Percentiles rank a stretch among this genome's conserved stretches.
Conservation (phyloP, 92 coral and sea anemone species). For the Diadumene lineata region DNA sequence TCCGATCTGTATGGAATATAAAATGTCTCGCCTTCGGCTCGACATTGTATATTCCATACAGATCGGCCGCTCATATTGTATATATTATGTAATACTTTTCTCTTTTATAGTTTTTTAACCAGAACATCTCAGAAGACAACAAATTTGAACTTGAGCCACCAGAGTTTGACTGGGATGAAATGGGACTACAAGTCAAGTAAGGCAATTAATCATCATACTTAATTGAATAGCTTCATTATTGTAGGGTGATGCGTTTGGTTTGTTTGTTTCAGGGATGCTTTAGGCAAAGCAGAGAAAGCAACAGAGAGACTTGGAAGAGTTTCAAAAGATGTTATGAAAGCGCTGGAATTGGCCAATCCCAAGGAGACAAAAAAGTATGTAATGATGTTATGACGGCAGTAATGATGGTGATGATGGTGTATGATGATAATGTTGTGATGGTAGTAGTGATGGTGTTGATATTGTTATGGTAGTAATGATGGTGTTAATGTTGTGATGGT, state of each 20-base stretch:
- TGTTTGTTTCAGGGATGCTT: slow-evolving; percentile 96
- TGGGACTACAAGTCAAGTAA: slow-evolving; percentile 82
- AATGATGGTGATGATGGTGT: not conserved
- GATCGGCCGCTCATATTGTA: too few relatives aligned
- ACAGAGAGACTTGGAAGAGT: slow-evolving; percentile 81
- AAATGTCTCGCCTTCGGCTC: too few relatives aligned
- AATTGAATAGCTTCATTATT: too few relatives aligned
- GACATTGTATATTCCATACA: too few relatives aligned
- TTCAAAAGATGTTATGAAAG: slow-evolving; percentile 90
- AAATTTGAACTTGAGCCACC: slow-evolving; percentile 80
- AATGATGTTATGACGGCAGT: not conserved
- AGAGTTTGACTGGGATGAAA: slow-evolving; percentile 91
- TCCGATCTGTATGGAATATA: too few relatives aligned
- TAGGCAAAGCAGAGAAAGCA: slow-evolving; percentile 79
- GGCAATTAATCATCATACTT: not conserved
- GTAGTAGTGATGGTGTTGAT: not conserved
- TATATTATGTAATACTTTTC: too few relatives aligned
- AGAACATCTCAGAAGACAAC: slow-evolving; percentile 65
- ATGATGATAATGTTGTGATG: not conserved
- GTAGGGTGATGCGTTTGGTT: too few relatives aligned
- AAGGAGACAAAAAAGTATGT: slow-evolving; percentile 93
- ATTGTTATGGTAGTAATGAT: not conserved
- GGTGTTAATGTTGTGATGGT: not conserved
- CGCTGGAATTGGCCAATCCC: slow-evolving; percentile 86
- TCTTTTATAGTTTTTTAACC: slow-evolving; percentile 68